Evolutionary conservation across 2,888 invertebrate genomes (phyloP).

Genomic region (Diaphora mendica): DNA sequence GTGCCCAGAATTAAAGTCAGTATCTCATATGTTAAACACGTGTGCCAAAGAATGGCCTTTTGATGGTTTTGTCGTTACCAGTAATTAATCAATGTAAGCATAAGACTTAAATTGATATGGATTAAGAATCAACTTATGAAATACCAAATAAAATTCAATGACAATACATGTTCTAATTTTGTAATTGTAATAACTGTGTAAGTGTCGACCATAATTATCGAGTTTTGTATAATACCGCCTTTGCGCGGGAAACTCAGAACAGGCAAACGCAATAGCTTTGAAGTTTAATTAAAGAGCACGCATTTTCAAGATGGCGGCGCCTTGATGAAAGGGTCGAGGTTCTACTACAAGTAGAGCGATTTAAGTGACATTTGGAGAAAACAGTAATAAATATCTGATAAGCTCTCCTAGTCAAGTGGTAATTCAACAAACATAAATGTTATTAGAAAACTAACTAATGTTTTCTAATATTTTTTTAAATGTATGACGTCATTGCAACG

Average conservation of each 20-base stretch:
- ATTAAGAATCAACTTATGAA: background rate
- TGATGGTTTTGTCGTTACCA: too few relatives aligned
- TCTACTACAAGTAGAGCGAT: background rate
- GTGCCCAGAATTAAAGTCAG: too few relatives aligned
- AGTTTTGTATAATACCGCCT: conserved; percentile 38
- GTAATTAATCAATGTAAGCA: too few relatives aligned
- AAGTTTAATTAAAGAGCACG: conserved; percentile 52
- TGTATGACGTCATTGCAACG: too few relatives aligned
- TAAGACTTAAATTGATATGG: too few relatives aligned
- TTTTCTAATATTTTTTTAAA: too few relatives aligned
- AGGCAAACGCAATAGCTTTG: conserved; percentile 41
- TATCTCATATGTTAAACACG: too few relatives aligned
- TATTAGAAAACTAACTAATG: background rate
- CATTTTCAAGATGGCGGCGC: conserved; percentile 46
- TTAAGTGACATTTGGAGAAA: background rate
- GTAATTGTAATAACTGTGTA: conserved; percentile 23
- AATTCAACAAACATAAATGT: too few relatives aligned
- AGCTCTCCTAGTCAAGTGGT: too few relatives aligned
- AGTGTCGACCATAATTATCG: conserved; percentile 38
- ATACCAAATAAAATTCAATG: background rate
- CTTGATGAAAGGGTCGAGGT: background rate
- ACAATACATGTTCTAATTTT: conserved; percentile 1
- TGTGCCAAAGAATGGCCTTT: too few relatives aligned
- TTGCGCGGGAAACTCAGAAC: conserved; percentile 42
- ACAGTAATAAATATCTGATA: background rate